These are phyloP conservation scores for Aelia acuminata DNA, from an alignment of 2,888 invertebrate species.

Conservation along the genomic window DNA sequence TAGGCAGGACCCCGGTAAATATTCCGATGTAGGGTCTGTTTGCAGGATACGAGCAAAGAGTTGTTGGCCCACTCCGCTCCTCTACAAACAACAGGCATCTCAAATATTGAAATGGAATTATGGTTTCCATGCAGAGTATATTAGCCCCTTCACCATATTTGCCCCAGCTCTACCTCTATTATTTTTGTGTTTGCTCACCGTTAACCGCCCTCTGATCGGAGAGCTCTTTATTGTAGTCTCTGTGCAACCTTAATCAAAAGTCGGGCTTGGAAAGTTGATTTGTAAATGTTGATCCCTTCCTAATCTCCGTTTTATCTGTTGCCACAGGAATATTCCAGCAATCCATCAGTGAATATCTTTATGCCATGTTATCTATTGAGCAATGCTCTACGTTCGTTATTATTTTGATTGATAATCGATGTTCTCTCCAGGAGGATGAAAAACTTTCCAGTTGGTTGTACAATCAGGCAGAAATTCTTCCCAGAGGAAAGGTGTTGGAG, in stretches of 20 bases:
- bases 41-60: slow-evolving; percentile 23
- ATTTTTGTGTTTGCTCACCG: slow-evolving; percentile 7
- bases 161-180: slow-evolving; percentile 1
- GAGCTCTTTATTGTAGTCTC: slow-evolving; percentile 8
- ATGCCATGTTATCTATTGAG: not conserved
- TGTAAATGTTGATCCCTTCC: not conserved
- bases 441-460: too few species aligned
- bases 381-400: too few species aligned
- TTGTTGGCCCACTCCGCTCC: not conserved
- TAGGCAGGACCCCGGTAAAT: not conserved
- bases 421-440: too few species aligned
- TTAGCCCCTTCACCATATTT: slow-evolving; percentile 31
- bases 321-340: not conserved
- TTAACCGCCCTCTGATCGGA: not conserved
- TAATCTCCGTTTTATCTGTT: not conserved
- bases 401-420: too few species aligned
- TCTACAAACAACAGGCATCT: slow-evolving; percentile 9
- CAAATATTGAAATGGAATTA: slow-evolving; percentile 47
- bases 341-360: not conserved
- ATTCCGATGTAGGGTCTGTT: slow-evolving; percentile 13
- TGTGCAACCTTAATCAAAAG: slow-evolving; percentile 26
- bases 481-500: too few species aligned
- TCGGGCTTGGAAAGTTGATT: not conserved
- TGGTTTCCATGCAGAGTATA: slow-evolving; percentile 46
- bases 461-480: too few species aligned